phyloP scores from a whole-genome alignment of 2,797 vertebrate species.

The Petrocephalus schoutedeni region DNA sequence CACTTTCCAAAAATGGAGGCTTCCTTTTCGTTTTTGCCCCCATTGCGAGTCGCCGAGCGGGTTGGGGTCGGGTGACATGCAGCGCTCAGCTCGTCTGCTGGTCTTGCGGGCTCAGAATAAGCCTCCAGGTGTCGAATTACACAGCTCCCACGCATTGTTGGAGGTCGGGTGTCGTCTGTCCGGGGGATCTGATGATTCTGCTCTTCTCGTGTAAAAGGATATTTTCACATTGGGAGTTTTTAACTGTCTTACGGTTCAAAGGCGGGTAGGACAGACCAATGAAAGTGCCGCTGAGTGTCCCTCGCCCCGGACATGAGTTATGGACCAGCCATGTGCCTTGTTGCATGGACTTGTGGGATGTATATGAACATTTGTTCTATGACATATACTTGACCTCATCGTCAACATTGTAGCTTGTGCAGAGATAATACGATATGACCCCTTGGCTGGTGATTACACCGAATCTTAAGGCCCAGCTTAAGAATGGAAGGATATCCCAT shows the following conservation, averaged over 20 bases:
- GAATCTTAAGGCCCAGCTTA: background rate
- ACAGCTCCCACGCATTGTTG: conserved; percentile 60
- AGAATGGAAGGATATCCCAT: background rate
- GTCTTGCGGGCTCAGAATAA: conserved; percentile 62
- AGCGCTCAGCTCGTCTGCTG: conserved; percentile 31
- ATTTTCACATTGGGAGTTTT: conserved; percentile 42
- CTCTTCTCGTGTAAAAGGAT: conserved; percentile 62
- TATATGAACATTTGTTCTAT: background rate
- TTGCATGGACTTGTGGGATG: conserved; percentile 18
- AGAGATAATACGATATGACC: background rate
- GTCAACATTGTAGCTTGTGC: background rate
- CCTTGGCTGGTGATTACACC: background rate
- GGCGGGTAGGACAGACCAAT: conserved; percentile 30
- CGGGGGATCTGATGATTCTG: conserved; percentile 59
- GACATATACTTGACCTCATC: background rate
- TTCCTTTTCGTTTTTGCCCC: conserved; percentile 52
- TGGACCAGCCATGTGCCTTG: background rate
- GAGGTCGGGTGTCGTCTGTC: conserved; percentile 59
- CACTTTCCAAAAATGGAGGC: conserved; percentile 65
- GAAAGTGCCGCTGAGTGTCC: conserved; percentile 22
- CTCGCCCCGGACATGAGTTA: conserved; percentile 17
- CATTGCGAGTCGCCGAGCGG: conserved; percentile 38
- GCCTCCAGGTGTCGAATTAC: conserved; percentile 63
- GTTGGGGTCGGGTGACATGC: conserved; percentile 38
- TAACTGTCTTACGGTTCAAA: conserved; percentile 30